These are phyloP conservation scores for Asarcornis scutulata DNA, from an alignment of 2,113 vertebrate species.

Conservation along the genomic window DNA sequence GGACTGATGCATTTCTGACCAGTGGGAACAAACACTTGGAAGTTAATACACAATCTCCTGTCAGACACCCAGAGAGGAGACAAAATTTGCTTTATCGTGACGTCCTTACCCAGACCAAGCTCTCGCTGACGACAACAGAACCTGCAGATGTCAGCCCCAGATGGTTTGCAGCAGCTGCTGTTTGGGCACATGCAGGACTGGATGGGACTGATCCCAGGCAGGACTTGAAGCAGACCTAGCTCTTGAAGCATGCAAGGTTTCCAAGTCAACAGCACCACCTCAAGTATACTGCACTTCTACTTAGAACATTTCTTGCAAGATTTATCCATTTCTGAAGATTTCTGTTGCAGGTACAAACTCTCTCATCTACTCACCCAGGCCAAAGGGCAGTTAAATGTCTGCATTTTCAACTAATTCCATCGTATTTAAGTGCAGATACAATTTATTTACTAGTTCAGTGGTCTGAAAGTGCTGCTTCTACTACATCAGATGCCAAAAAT, in stretches of 20 bases:
- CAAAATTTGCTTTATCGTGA: background rate
- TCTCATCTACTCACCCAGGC: background rate
- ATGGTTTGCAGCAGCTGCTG: background rate
- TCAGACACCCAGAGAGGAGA: background rate
- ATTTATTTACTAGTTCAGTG: background rate
- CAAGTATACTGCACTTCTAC: background rate
- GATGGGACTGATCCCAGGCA: background rate
- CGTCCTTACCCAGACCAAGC: background rate
- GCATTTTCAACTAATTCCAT: background rate
- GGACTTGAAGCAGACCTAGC: background rate
- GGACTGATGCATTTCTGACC: background rate
- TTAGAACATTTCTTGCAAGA: background rate
- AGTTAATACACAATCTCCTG: background rate
- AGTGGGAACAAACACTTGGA: background rate
- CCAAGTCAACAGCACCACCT: background rate
- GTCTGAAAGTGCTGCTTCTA: background rate
- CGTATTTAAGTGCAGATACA: background rate
- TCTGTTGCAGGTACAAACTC: background rate
- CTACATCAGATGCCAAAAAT: background rate
- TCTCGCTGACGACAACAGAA: background rate
- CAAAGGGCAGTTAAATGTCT: background rate
- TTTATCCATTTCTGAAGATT: background rate
- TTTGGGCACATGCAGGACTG: background rate
- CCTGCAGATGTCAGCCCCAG: background rate
- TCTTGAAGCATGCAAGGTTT: background rate